Conservation (phyloP, 2,888 invertebrate genomes). For the Nowickia ferox region DNA sequence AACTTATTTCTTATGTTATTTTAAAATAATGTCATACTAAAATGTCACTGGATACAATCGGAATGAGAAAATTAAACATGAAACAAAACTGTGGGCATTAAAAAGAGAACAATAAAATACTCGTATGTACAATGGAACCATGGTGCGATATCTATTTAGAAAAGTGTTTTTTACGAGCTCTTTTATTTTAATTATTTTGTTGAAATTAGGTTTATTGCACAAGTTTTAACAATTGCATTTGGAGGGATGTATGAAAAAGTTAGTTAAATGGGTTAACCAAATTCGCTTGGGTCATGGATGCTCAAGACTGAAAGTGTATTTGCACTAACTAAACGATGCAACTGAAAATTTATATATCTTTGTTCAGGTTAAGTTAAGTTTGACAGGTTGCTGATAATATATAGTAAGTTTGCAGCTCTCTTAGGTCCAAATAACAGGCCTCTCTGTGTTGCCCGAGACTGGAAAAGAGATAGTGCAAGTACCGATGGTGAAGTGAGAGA, state of each 20-base stretch:
- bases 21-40: slow-evolving; percentile 41
- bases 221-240: slow-evolving; percentile 1
- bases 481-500: too few species aligned
- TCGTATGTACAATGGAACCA: background rate
- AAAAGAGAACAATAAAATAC: slow-evolving; percentile 15
- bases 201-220: slow-evolving; percentile 23
- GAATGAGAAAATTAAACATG: background rate
- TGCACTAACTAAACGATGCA: too few species aligned
- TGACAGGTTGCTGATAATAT: too few species aligned
- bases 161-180: background rate
- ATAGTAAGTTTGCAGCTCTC: too few species aligned
- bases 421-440: too few species aligned
- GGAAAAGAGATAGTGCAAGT: too few species aligned
- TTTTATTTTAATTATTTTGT: background rate
- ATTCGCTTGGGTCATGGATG: too few species aligned
- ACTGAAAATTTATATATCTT: too few species aligned
- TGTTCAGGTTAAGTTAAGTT: too few species aligned
- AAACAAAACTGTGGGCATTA: slow-evolving; percentile 16
- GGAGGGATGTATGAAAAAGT: slow-evolving; percentile 7
- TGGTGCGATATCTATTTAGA: background rate
- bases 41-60: slow-evolving; percentile 49
- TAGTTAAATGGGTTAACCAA: background rate
- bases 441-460: too few species aligned
- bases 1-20: slow-evolving; percentile 18
- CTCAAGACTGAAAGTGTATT: too few species aligned